A percentile compares a stretch with the other conserved stretches of the same genome.
Evolutionary conservation across 2,888 invertebrate genomes (phyloP).

Genomic region (Chaetoderma sp.): DNA sequence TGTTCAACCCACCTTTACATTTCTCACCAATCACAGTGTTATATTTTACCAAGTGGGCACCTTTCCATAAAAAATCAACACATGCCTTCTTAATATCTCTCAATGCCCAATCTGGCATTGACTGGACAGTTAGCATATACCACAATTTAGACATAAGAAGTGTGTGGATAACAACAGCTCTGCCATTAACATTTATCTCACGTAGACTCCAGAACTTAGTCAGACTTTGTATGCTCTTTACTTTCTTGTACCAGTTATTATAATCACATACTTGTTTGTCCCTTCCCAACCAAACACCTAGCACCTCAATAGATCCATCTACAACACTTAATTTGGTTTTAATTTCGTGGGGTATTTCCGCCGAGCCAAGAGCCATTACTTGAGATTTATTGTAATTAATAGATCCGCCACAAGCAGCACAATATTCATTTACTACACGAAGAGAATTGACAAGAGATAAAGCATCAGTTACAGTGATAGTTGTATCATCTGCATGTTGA

Average conservation of each 20-base stretch:
- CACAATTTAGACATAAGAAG: not conserved
- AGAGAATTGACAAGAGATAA: not conserved
- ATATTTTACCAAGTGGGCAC: not conserved
- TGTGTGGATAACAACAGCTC: not conserved
- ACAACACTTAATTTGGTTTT: not conserved
- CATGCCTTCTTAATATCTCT: not conserved
- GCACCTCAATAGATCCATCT: not conserved
- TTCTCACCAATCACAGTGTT: not conserved
- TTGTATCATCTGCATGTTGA: constrained; percentile 20
- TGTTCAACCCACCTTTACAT: not conserved
- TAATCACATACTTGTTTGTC: not conserved
- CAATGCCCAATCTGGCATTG: not conserved
- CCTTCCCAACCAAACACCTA: not conserved
- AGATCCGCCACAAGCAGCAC: constrained; percentile 27
- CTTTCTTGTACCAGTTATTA: not conserved
- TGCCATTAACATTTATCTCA: not conserved
- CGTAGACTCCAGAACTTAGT: not conserved
- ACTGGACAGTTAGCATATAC: not conserved
- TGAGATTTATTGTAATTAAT: constrained; percentile 16
- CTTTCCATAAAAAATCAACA: not conserved
- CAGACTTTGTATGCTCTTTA: not conserved
- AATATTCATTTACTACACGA: constrained; percentile 5
- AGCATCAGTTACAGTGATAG: constrained; percentile 1
- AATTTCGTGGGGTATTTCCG: too few species aligned
- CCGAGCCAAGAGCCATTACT: not conserved